Base-by-base conservation (phyloP, 2,113 vertebrate genomes). In the Budorcas taxicolor region DNA sequence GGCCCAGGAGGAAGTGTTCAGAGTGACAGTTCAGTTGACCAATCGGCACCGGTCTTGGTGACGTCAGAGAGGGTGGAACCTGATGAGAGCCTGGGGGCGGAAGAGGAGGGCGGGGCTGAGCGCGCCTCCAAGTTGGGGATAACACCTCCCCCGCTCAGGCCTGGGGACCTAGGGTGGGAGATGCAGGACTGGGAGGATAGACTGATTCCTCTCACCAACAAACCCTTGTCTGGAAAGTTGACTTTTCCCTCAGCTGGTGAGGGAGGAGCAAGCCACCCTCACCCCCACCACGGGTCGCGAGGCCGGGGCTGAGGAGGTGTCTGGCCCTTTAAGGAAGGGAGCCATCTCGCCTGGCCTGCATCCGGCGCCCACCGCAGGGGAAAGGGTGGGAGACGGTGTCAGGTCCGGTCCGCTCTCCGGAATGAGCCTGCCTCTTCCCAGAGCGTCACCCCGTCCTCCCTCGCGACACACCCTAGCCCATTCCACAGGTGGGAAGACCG, bases 1-100 rank as follows among this genome's bases (percentile, higher is more conserved):
- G 93, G 90, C 97, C 90, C 96, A 98, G 96, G 36, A 98, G 98
- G 98, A 98, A 98, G 98, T 98, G 93, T 97, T 40, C 3, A 15
- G 97, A 98, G 95, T 93, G 97, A 97, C 89, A 53, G 78, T 45
- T 19, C 78, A 3, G 50, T 4, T 40, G 10, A 90, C 98, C 98
- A 98, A 98, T 98, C 90, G 74, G 33, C 78, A 58, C 58, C 13
- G 27, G 57, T 5, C 31, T 31, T 7, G 96, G 84, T 97, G 97
- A 98, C 98, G 97, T 93, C 94, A 87, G 0, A 1, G 19, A 17
- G 90, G 98, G 97, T 53, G 97, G 97, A 6, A 19, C 87, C n/a
- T 21, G n/a, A 0, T 14, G 10, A 14, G 94, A 91, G 93, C 53
- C 64, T 40, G 12, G 87, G 96, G 97, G 74, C 96, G 97, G 97